Base-by-base conservation (phyloP, 2,797 vertebrate species). In the Echiichthys vipera region DNA sequence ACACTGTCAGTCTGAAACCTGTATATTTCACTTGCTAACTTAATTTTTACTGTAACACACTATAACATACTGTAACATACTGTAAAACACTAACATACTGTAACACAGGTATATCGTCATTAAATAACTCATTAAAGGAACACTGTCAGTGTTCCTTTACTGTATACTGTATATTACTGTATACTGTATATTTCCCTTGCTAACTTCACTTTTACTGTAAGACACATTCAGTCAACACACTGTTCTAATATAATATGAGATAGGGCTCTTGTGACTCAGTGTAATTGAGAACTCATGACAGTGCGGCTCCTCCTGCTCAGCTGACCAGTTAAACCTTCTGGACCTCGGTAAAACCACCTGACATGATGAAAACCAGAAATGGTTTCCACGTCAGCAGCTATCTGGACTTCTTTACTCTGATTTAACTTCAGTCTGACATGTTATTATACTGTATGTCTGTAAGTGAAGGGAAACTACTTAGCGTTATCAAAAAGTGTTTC, bases 201-300 rank as follows among this genome's bases (percentile, higher is more conserved):
- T n/a, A n/a, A n/a, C n/a, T n/a, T n/a, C n/a, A n/a, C n/a, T n/a
- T n/a, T n/a, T n/a, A n/a, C n/a, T n/a, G n/a, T n/a, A n/a, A n/a
- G n/a, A n/a, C n/a, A 15, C 7, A 39, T 49, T 11, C 37, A 4
- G 4, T 1, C 22, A 27, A 2, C 11, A 11, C 7, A 24, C 12
- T 13, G 46, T 13, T 30, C n/a, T n/a, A n/a, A 3, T 2, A 15
- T 47, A 36, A 20, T 7, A 2, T 22, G 22, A 24, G 7, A 9
- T 2, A 13, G 0, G 15, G 46, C n/a, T 51, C 36, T 40, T 18
- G 20, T 25, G 9, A 11, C 15, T 18, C 14, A 3, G 17, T 39
- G 14, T 69, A 84, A 84, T 84, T 40, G 63, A 51, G 25, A 72
- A 42, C 87, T 67, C 78, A 65, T 86, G 84, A 86, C 58, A 15